Base-by-base conservation (phyloP, 2,888 invertebrate genomes). In the Aricia artaxerxes region DNA sequence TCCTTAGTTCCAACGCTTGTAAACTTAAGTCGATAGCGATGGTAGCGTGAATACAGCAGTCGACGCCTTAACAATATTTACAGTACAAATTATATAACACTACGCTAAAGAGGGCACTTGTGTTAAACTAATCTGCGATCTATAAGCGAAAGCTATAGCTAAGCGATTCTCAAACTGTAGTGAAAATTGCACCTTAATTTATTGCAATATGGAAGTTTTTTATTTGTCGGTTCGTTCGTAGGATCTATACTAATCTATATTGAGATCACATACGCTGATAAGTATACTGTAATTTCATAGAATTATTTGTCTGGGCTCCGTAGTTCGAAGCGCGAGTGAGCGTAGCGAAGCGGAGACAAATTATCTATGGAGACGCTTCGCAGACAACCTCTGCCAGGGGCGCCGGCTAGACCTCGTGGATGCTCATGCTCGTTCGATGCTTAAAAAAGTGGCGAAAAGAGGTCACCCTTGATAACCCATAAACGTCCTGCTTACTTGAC, bases 31-130 rank as follows among this genome's bases (percentile, higher is more conserved):
- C 49, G 5, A 53, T 53, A 53, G 49, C 76, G 35, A 35, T 49
- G 1, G 13, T 40, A 53, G 49, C 53, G 76, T 13, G 76, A 57
- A 76, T 35, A 76, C 76, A 35, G 57, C 76, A 81, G 78, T 81
- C 79, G 77, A 64, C 79, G 79, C 82, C 79, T 81, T 82, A 87
- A 87, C 87, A 87, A 84, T 92, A 92, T 91, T 86, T 91, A 92
- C 90, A 90, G 84, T 90, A 90, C 87, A 88, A 89, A 89, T 84
- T 86, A 84, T 89, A 90, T 87, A 89, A 89, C 86, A 86, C 87
- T 87, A 84, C 86, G 82, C 84, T 86, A 87, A 85, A 88, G 84
- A 85, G 84, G 82, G 85, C 85, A 86, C 83, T 83, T 84, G 76
- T 76, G 76, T 76, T 35, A 82, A 83, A 82, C 77, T 78, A 84